Conservation (phyloP, 2,797 vertebrate species). For the Cryptoblepharus egeriae region DNA sequence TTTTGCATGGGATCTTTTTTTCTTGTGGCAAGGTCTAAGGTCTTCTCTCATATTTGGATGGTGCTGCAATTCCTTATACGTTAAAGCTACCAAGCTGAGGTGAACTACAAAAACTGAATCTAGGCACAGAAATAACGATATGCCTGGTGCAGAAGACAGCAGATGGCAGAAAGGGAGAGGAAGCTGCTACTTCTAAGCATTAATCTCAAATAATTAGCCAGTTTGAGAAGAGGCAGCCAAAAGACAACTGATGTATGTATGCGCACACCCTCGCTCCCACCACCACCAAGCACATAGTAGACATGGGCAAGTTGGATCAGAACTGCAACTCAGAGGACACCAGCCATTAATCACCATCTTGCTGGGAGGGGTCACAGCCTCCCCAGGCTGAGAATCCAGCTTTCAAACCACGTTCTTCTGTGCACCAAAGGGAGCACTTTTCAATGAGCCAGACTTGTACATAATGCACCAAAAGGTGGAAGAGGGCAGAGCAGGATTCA, state of each 20-base stretch:
- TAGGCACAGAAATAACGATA: conserved; percentile 12
- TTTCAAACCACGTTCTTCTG: conserved; percentile 30
- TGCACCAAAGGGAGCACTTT: conserved; percentile 9
- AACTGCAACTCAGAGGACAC: conserved; percentile 15
- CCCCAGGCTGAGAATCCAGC: not conserved
- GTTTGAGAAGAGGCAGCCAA: conserved; percentile 28
- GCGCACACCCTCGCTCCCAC: not conserved
- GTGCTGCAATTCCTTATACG: not conserved
- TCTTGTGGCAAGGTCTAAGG: not conserved
- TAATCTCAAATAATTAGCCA: conserved; percentile 39
- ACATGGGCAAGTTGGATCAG: conserved; percentile 8
- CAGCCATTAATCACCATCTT: conserved; percentile 23
- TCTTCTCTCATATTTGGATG: not conserved
- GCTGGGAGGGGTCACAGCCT: conserved; percentile 4
- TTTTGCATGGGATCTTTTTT: not conserved
- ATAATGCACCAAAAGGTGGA: not conserved
- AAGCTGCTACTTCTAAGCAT: conserved; percentile 20
- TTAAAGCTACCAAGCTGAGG: not conserved
- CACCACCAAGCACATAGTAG: not conserved
- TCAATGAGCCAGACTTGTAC: not conserved
- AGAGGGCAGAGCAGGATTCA: not conserved
- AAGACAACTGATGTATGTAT: conserved; percentile 20
- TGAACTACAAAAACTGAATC: conserved; percentile 5
- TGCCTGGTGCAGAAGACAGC: conserved; percentile 12
- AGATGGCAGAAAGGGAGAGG: conserved; percentile 26